phyloP scores from a whole-genome alignment of 2,888 invertebrate species.

The Eucera pruinosa region DNA sequence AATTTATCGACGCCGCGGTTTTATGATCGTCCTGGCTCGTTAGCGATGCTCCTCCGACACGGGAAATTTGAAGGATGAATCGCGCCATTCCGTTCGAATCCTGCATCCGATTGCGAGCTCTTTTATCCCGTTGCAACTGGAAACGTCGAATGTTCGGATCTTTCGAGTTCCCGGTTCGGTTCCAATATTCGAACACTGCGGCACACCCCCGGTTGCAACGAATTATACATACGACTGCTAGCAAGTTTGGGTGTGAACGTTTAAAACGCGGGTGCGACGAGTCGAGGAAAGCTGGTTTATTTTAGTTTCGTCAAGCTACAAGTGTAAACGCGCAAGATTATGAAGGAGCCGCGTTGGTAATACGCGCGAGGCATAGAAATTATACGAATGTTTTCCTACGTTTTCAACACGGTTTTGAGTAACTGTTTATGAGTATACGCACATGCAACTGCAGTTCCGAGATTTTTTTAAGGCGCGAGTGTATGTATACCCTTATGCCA shows the following conservation, averaged over 20 bases:
- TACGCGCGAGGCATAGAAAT: too few species aligned
- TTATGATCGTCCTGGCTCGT: conserved; percentile 46
- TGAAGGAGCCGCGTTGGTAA: too few species aligned
- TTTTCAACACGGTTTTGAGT: background rate
- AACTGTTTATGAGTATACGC: background rate
- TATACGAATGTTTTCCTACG: background rate
- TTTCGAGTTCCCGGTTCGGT: too few species aligned
- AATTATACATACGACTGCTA: background rate
- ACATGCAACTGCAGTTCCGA: conserved; percentile 3
- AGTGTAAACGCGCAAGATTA: too few species aligned
- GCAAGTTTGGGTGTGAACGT: too few species aligned
- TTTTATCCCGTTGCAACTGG: too few species aligned
- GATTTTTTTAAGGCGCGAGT: conserved; percentile 9
- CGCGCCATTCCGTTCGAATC: background rate
- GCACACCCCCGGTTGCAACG: too few species aligned
- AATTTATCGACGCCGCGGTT: conserved; percentile 43
- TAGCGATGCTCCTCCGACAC: conserved; percentile 13
- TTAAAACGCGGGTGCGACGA: too few species aligned
- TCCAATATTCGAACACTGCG: too few species aligned
- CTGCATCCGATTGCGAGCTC: background rate
- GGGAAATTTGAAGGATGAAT: conserved; percentile 29
- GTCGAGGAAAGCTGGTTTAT: background rate
- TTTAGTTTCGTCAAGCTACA: background rate
- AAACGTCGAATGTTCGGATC: too few species aligned
- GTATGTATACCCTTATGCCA: background rate